Percentiles rank a stretch among this genome's conserved stretches.
Evolutionary conservation across 1,140 invertebrate genomes (phyloP).

Genomic region (Drosophila melanica): DNA sequence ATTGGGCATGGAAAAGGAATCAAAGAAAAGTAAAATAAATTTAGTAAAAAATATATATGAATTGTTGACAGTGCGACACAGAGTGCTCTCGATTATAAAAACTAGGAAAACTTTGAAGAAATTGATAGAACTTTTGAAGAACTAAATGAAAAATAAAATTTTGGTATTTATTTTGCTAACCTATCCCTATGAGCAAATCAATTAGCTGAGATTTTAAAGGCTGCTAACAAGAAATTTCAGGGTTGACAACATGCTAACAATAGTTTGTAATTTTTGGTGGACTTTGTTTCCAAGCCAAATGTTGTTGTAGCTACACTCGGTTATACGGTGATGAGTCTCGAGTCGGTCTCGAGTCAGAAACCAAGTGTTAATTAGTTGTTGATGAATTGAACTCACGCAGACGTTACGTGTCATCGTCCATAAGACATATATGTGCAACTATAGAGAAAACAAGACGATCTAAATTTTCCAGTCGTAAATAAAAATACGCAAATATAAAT

Average conservation of each 20-base stretch:
- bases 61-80: too few species aligned
- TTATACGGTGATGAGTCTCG: not conserved
- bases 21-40: not conserved
- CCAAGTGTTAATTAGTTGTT: conserved; percentile 64
- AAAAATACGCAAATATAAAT: too few species aligned
- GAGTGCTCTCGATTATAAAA: too few species aligned
- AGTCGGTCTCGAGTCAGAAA: conserved; percentile 39
- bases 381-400: conserved; percentile 53
- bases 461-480: conserved; percentile 17
- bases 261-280: not conserved
- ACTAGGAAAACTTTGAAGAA: too few species aligned
- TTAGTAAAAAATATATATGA: not conserved
- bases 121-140: too few species aligned
- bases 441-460: conserved; percentile 49
- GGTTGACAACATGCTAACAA: not conserved
- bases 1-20: conserved; percentile 8
- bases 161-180: not conserved
- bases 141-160: too few species aligned
- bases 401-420: conserved; percentile 50
- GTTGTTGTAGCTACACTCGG: not conserved
- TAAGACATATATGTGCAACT: conserved; percentile 16
- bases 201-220: conserved; percentile 15
- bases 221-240: conserved; percentile 4
- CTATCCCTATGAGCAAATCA: conserved; percentile 32
- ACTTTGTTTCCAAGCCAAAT: conserved; percentile 22